Conservation (phyloP, 2,888 invertebrate species). For the Litoditis marina region DNA sequence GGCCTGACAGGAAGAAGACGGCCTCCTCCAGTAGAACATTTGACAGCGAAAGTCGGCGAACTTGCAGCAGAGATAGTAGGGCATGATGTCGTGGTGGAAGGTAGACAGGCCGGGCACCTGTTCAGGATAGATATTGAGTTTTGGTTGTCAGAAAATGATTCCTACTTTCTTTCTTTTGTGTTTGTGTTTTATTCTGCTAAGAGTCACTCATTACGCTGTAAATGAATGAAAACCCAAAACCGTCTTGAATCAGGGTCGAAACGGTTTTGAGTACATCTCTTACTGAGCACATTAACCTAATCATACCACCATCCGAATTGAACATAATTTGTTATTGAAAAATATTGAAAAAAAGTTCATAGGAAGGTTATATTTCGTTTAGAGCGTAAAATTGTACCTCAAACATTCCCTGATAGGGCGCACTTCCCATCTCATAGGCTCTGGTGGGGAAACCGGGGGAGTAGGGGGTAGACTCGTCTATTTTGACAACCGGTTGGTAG, state of each 20-base stretch:
- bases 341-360: too few species aligned
- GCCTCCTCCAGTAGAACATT: conserved; percentile 81
- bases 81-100: conserved; percentile 91
- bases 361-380: not conserved
- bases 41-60: conserved; percentile 93
- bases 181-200: too few species aligned
- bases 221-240: too few species aligned
- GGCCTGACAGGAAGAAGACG: conserved; percentile 88
- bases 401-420: conserved; percentile 88
- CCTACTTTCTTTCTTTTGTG: too few species aligned
- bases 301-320: too few species aligned
- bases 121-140: too few species aligned
- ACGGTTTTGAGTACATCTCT: too few species aligned
- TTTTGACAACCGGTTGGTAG: conserved; percentile 73
- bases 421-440: conserved; percentile 78
- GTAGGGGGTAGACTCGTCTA: conserved; percentile 48
- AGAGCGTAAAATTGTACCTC: conserved; percentile 70
- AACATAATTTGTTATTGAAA: too few species aligned
- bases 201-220: too few species aligned
- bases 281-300: too few species aligned
- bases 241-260: too few species aligned
- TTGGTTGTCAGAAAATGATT: too few species aligned
- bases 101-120: conserved; percentile 85
- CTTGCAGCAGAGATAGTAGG: conserved; percentile 87
- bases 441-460: conserved; percentile 53